phyloP scores from a whole-genome alignment of 1,140 invertebrate species.

The Ceratoteleas bidentatus region DNA sequence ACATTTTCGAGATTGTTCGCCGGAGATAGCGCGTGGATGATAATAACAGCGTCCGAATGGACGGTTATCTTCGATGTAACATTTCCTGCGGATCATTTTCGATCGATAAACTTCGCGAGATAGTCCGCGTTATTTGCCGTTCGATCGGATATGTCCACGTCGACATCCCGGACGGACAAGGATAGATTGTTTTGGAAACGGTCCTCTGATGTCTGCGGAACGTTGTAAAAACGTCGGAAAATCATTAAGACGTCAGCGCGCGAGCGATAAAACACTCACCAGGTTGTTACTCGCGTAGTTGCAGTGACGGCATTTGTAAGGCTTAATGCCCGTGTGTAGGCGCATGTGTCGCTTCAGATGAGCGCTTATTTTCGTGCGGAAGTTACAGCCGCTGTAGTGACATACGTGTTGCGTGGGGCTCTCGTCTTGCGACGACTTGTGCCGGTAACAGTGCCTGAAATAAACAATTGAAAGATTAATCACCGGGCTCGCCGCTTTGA shows the following conservation, averaged over 20 bases:
- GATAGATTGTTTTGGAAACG: too few species aligned
- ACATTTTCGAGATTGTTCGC: too few species aligned
- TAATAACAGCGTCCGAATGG: too few species aligned
- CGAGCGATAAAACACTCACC: conserved; percentile 77
- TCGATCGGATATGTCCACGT: too few species aligned
- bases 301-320: conserved; percentile 93
- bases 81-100: too few species aligned
- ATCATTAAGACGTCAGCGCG: conserved; percentile 52
- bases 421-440: conserved; percentile 51
- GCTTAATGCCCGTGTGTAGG: conserved; percentile 90
- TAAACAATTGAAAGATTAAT: conserved; percentile 38
- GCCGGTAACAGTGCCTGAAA: conserved; percentile 75
- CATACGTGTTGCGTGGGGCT: conserved; percentile 64
- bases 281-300: conserved; percentile 88
- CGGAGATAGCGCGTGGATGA: too few species aligned
- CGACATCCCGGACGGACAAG: too few species aligned
- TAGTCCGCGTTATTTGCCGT: too few species aligned
- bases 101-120: too few species aligned
- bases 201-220: neutral
- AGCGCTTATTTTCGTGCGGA: conserved; percentile 84
- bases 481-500: neutral
- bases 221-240: conserved; percentile 45
- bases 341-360: conserved; percentile 90
- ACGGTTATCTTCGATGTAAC: too few species aligned
- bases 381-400: conserved; percentile 82